phyloP scores from a whole-genome alignment of 2,888 invertebrate genomes.

The Pardosa pseudoannulata region DNA sequence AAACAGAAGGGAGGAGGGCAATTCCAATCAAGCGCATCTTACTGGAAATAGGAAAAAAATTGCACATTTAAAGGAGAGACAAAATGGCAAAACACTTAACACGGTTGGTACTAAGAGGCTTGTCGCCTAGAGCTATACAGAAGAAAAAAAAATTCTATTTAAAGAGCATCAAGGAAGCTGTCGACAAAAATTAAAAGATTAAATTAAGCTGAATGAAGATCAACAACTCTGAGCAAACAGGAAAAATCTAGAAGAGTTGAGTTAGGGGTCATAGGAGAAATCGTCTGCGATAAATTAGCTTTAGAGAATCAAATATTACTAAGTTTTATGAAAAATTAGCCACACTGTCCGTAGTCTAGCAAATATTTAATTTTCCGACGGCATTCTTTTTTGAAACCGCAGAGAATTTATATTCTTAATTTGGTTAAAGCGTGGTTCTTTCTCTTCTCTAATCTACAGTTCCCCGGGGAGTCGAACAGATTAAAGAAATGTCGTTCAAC shows the following conservation, averaged over 20 bases:
- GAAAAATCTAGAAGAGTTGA: neutral
- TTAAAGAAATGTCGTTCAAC: neutral
- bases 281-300: neutral
- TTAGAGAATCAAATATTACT: neutral
- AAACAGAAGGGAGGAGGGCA: no score
- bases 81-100: no score
- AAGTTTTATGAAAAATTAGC: neutral
- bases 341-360: neutral
- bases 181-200: neutral
- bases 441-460: neutral
- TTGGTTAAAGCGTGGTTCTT: neutral
- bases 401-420: neutral
- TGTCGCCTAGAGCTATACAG: no score
- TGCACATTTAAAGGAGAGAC: no score
- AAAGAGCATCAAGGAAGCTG: neutral
- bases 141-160: neutral
- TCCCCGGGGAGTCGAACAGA: neutral
- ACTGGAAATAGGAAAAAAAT: no score
- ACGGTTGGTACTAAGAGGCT: no score
- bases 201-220: neutral
- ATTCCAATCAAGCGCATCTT: no score
- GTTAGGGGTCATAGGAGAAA: neutral
- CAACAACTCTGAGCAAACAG: neutral
- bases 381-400: neutral
- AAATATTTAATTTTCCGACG: neutral